These are phyloP conservation scores for Cardiocondyla obscurior DNA, from an alignment of 1,140 invertebrate genomes.

Conservation along the genomic window DNA sequence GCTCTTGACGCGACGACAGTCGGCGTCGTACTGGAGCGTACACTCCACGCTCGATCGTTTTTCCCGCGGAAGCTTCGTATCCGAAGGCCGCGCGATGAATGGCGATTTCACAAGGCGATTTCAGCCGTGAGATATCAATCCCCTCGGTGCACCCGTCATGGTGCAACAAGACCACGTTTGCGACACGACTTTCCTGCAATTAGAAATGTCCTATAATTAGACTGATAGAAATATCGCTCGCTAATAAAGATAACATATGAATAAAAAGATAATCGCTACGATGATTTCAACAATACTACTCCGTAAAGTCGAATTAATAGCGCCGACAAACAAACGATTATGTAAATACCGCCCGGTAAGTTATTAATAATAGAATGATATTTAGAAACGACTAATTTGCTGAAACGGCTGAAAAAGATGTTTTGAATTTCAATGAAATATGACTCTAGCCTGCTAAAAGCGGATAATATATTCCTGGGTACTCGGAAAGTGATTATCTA, in stretches of 20 bases:
- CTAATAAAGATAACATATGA: neutral
- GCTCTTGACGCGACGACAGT: constrained; percentile 28
- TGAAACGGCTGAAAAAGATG: neutral
- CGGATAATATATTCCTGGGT: neutral
- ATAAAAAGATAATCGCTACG: neutral
- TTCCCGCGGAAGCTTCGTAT: constrained; percentile 47
- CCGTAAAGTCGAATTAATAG: neutral
- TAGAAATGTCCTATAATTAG: neutral
- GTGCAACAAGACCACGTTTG: neutral
- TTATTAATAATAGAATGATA: neutral
- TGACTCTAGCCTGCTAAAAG: neutral
- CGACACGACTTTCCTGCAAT: constrained; percentile 12
- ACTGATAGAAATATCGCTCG: neutral
- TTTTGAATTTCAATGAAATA: neutral
- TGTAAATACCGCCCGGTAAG: neutral
- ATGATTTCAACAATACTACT: neutral
- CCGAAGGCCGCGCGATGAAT: constrained; percentile 35
- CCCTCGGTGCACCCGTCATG: neutral
- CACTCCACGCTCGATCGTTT: constrained; percentile 27
- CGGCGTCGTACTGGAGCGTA: constrained; percentile 54
- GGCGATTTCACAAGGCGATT: constrained; percentile 26
- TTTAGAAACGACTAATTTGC: neutral
- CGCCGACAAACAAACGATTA: neutral
- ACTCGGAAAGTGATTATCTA: neutral
- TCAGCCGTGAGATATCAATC: neutral